These are phyloP conservation scores for Spheniscus mendiculus DNA, from an alignment of 2,113 vertebrate genomes.

Conservation along the genomic window DNA sequence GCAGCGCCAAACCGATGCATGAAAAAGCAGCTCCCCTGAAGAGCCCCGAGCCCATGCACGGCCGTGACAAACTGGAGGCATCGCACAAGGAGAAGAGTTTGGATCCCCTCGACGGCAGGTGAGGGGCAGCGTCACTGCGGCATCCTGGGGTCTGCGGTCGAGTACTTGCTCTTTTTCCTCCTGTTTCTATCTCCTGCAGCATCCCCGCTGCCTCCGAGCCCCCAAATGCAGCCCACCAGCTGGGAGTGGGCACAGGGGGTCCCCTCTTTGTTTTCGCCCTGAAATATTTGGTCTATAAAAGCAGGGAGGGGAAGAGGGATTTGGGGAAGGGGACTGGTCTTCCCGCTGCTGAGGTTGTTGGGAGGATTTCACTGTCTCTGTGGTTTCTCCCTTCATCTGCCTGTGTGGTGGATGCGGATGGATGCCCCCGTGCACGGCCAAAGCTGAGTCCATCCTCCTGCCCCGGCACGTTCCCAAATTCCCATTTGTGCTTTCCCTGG, in stretches of 20 bases:
- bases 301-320: not conserved
- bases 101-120: constrained; percentile 55
- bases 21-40: constrained; percentile 63
- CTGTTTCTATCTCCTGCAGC: not conserved
- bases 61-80: constrained; percentile 47
- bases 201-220: fast-evolving
- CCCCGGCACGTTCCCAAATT: not conserved
- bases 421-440: fast-evolving
- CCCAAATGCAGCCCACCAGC: not conserved
- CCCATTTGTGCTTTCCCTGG: not conserved
- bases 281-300: not conserved
- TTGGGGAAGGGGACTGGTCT: fast-evolving
- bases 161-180: not conserved
- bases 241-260: not conserved
- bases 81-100: constrained; percentile 55
- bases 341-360: not conserved
- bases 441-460: not conserved
- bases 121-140: not conserved
- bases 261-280: not conserved
- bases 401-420: fast-evolving
- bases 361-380: not conserved
- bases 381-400: not conserved
- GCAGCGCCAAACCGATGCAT: constrained; percentile 62
- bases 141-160: fast-evolving
- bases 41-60: constrained; percentile 39